phyloP scores from a whole-genome alignment of 30 jellyfish, hydroid and myxozoan species.

The Rhopilema esculentum region DNA sequence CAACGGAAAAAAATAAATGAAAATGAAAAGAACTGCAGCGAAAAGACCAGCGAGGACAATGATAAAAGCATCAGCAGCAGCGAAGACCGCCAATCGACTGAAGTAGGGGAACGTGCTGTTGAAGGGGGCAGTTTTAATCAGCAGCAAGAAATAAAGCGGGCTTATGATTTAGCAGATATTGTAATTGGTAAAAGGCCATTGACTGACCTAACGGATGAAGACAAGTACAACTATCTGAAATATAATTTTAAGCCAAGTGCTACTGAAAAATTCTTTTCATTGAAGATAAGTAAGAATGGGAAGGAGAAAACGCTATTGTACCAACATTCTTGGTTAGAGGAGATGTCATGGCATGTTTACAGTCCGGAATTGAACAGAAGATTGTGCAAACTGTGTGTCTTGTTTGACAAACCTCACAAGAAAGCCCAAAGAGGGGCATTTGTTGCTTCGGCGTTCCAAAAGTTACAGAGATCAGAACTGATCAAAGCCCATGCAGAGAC shows the following conservation, averaged over 20 bases:
- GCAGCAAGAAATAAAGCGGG: constrained; percentile 44
- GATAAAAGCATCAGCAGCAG: constrained; percentile 25
- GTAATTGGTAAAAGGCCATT: no score
- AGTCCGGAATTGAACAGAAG: no score
- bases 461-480: constrained; percentile 18
- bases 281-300: constrained; percentile 30
- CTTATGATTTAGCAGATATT: constrained; percentile 41
- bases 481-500: constrained; percentile 54
- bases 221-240: constrained; percentile 21
- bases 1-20: constrained; percentile 30
- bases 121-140: constrained; percentile 34
- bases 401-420: constrained; percentile 33
- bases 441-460: constrained; percentile 32
- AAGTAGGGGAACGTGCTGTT: constrained; percentile 30
- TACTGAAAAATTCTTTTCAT: constrained; percentile 19
- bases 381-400: constrained; percentile 39
- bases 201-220: no score
- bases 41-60: constrained; percentile 11
- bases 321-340: constrained; percentile 43
- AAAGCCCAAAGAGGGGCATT: constrained; percentile 25
- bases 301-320: no score
- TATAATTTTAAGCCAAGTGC: constrained; percentile 42
- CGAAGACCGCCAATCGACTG: constrained; percentile 7
- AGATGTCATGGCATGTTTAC: constrained; percentile 43
- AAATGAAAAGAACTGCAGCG: constrained; percentile 11